Evolutionary conservation across 1,140 invertebrate species (phyloP), one percentile per base, ranked within the genome.

Genomic region (Brachionus asplanchnoidis): DNA sequence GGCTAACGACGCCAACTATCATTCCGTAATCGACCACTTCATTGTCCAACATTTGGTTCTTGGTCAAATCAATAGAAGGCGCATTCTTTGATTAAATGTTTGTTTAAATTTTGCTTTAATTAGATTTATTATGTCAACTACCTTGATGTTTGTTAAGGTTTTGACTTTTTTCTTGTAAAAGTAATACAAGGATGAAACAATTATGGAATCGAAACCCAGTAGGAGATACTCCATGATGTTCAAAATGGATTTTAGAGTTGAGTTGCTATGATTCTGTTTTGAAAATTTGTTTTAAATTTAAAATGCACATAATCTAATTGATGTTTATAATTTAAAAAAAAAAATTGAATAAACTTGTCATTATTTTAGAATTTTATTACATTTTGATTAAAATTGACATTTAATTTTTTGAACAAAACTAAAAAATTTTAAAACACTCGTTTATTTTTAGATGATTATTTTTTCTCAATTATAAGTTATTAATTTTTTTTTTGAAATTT

Each of bases 201-300:
- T 42, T 26, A 82, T 9, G 20, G 79, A 82, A 65, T 82, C 79
- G 28, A 82, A 68, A 7, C 79, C 79, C 20, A 82, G 26, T n/a
- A 82, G 44, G 6, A 82, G n/a, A 68, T 65, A 82, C 42, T 82
- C 79, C 79, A 82, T 82, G 40, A 42, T 73, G 20, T 42, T 73
- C 4, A 32, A n/a, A 32, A n/a, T 28, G n/a, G 17, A 73, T 40
- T 73, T 73, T 73, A 68, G 14, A 42, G n/a, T 46, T 17, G 8
- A 73, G 17, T 73, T 73, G 17, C 68, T 40, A 40, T 11, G 40
- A 73, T 42, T 73, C 17, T 73, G 8, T 20, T 42, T 73, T 14
- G 26, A 32, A 66, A 23, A 28, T 26, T 65, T 66, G 11, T 32
- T 68, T 14, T 36, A 23, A 14, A n/a, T 17, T 68, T 68, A 36